Conservation (phyloP, 2,797 vertebrate genomes). For the Danio aesculapii region DNA sequence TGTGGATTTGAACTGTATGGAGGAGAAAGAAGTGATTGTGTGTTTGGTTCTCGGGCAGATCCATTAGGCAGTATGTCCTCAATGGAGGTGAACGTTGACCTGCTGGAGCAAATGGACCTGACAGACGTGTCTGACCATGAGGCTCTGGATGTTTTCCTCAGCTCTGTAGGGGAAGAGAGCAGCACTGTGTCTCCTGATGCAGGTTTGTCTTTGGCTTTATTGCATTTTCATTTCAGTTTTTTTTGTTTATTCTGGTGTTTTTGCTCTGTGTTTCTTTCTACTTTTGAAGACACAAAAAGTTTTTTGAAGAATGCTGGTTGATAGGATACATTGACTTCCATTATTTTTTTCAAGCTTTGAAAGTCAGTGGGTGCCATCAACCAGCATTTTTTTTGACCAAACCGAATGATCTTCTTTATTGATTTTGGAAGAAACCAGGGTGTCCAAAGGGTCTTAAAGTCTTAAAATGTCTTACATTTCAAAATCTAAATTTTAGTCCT, state of each 20-base stretch:
- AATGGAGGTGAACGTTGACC: conserved; percentile 85
- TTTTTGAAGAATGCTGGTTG: neutral
- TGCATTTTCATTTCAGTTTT: neutral
- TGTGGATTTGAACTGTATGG: neutral
- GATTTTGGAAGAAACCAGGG: no score
- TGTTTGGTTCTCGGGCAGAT: conserved; percentile 55
- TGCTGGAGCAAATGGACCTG: conserved; percentile 93
- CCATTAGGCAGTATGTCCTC: conserved; percentile 77
- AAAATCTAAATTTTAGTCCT: no score
- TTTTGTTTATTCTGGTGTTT: neutral
- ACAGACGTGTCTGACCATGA: conserved; percentile 92
- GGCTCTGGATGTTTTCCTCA: conserved; percentile 96
- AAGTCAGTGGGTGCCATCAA: no score
- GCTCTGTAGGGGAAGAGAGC: conserved; percentile 85
- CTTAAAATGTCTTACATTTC: no score
- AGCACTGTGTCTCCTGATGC: conserved; percentile 76
- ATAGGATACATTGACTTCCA: no score
- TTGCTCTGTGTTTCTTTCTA: neutral
- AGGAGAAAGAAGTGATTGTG: neutral
- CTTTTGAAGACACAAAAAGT: neutral
- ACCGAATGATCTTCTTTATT: no score
- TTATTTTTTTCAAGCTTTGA: no score
- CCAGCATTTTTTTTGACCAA: no score
- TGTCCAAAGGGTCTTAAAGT: no score
- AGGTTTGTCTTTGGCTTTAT: conserved; percentile 31